These are phyloP conservation scores for Hemiprocne comata DNA, from an alignment of 2,113 vertebrate species.

Conservation along the genomic window DNA sequence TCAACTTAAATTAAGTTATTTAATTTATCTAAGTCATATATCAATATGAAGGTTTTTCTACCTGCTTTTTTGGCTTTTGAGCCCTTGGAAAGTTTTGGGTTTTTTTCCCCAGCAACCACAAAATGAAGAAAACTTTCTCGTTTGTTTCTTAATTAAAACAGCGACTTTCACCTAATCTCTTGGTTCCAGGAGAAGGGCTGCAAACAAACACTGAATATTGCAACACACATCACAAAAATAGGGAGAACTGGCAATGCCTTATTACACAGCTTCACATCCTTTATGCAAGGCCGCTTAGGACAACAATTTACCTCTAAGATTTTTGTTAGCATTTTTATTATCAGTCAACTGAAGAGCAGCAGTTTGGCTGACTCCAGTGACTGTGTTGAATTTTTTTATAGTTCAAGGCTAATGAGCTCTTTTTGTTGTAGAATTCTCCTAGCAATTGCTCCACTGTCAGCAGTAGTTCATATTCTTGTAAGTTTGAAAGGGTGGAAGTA, in stretches of 20 bases:
- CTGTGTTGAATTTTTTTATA: background rate
- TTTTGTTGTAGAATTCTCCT: slow-evolving; percentile 49
- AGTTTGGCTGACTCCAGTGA: slow-evolving; percentile 9
- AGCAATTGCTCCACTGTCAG: background rate
- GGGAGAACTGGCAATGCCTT: background rate
- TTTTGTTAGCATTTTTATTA: slow-evolving; percentile 38
- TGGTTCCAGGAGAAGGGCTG: background rate
- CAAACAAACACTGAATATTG: slow-evolving; percentile 8
- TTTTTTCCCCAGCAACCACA: background rate
- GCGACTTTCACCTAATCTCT: background rate
- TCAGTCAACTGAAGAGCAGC: slow-evolving; percentile 23
- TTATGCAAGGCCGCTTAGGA: slow-evolving; percentile 12
- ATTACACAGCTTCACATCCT: background rate
- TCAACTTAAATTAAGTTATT: background rate
- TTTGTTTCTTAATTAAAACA: slow-evolving; percentile 41
- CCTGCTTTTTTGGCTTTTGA: background rate
- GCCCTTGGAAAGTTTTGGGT: background rate
- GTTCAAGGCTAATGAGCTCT: slow-evolving; percentile 30
- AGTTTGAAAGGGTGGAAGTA: background rate
- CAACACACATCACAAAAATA: background rate
- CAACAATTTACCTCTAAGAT: background rate
- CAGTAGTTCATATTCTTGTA: background rate
- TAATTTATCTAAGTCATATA: background rate
- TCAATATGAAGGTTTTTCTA: background rate
- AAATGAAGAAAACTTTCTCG: background rate